Percentiles rank a stretch among this genome's conserved stretches.
Evolutionary conservation across 2,888 invertebrate species (phyloP).

Genomic region (Acheta domesticus): DNA sequence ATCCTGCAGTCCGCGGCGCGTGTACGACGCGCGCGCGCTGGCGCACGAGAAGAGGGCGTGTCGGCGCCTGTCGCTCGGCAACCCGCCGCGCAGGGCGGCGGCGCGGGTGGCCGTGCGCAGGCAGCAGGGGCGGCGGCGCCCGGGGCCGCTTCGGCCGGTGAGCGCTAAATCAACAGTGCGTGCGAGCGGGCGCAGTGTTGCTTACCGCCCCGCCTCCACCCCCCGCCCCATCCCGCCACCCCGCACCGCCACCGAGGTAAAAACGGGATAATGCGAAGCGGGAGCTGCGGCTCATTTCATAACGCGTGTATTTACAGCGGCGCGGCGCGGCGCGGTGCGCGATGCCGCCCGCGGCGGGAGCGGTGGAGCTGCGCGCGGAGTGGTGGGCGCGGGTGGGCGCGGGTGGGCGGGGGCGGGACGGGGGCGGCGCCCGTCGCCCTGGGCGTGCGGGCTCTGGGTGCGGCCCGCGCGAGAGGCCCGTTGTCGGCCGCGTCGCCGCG

Average conservation of each 20-base stretch:
- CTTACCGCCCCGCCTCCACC: neutral
- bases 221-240: no score
- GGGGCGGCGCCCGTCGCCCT: no score
- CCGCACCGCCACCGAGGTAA: neutral
- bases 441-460: no score
- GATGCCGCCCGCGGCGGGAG: neutral
- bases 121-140: neutral
- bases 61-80: neutral
- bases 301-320: conserved; percentile 18
- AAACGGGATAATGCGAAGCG: conserved; percentile 1
- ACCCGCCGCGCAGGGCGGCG: neutral
- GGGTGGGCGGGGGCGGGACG: no score
- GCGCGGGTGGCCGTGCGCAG: neutral
- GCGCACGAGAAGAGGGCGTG: neutral
- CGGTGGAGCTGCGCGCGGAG: neutral
- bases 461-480: no score
- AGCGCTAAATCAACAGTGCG: conserved; percentile 1
- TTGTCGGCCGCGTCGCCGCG: no score
- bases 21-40: no score
- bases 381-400: neutral
- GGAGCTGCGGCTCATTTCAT: conserved; percentile 1
- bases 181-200: neutral
- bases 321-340: neutral
- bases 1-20: no score
- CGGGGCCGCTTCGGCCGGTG: neutral